Base-by-base conservation (phyloP, 1,140 invertebrate genomes). In the Eueides isabella region DNA sequence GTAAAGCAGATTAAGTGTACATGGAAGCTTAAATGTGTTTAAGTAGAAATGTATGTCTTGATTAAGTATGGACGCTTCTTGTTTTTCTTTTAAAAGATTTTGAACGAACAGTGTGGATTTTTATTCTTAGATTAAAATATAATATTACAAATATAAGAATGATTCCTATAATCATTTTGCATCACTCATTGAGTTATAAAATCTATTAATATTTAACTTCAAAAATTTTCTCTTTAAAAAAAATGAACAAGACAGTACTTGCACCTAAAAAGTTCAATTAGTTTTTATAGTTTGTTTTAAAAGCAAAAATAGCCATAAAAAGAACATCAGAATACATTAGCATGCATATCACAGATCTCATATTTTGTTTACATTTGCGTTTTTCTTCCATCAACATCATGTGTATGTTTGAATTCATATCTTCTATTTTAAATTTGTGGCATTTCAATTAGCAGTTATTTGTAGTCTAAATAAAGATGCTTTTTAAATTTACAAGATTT, bases 1-100 rank as follows among this genome's bases (percentile, higher is more conserved):
- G 38, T 41, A 30, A 29, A 41, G 38, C 29, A 74, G 67, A 74
- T 74, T 74, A 74, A 65, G 61, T 35, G 23, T 38, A 55, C 23
- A 55, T 26, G 48, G 23, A 4, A 55, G 48, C 48, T 55, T 55
- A 26, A 55, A 26, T 26, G 19, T 55, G 23, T 26, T 55, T 55
- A 26, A 55, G 48, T 55, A 55, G 48, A 55, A 55, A 55, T 55
- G 48, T 55, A 26, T 55, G 48, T 55, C 48, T 55, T 26, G 19
- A 55, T 55, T 55, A 55, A 55, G 48, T 55, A 55, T 55, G 48
- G 23, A 23, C 23, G 23, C 26, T 55, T 23, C 48, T 55, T 7
- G 48, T 55, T 12, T 55, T 55, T 55, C 48, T 55, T 55, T 55
- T 55, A 23, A 16, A 44, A 44, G 6, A 19, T 9, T 44, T 44